Conservation (phyloP, 37 sponge, comb jelly and placozoan genomes). For the Aphrocallistes beatrix region DNA sequence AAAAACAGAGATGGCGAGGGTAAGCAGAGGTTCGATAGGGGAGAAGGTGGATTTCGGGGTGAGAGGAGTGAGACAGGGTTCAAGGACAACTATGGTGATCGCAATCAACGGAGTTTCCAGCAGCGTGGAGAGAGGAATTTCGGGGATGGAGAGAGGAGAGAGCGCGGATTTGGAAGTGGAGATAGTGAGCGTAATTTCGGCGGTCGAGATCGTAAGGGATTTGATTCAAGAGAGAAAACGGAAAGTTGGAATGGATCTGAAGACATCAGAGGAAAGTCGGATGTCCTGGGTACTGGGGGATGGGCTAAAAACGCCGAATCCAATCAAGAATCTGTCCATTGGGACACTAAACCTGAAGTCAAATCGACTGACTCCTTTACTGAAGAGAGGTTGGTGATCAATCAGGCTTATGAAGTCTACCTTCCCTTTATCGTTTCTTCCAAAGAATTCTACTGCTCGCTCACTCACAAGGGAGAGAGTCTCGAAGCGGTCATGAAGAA, state of each 20-base stretch:
- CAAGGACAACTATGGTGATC: background rate
- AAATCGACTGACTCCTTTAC: background rate
- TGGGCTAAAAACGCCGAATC: constrained; percentile 1
- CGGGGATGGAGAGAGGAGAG: constrained; percentile 4
- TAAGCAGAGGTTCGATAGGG: background rate
- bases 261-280: background rate
- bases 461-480: background rate
- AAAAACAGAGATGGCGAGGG: background rate
- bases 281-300: background rate
- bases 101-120: background rate
- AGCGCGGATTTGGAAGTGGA: background rate
- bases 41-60: background rate
- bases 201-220: background rate
- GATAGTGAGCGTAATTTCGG: background rate
- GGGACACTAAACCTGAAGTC: constrained; percentile 19
- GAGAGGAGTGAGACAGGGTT: background rate
- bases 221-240: too few relatives aligned
- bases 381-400: background rate
- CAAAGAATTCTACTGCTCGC: constrained; percentile 12
- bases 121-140: background rate
- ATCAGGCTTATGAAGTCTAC: constrained; percentile 19
- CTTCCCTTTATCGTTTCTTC: background rate
- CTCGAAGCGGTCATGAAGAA: constrained; percentile 5
- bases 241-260: background rate
- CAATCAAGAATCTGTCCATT: background rate